Base-by-base conservation (phyloP, 2,797 vertebrate species). In the Pseudochaenichthys georgianus region DNA sequence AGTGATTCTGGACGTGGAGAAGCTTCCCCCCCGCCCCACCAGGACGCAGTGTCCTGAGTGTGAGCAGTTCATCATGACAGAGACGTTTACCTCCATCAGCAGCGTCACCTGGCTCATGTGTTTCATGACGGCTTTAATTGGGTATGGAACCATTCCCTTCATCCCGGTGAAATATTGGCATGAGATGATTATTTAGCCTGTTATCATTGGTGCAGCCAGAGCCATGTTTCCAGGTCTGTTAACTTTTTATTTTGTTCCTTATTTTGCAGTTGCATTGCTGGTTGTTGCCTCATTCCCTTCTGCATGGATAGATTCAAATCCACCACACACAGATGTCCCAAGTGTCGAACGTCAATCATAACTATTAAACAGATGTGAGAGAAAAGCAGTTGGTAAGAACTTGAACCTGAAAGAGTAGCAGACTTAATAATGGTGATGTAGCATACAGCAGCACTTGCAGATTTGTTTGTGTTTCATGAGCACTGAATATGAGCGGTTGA, bases 201-300 rank as follows among this genome's bases (percentile, higher is more conserved):
- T 77, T 65, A 66, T 5, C 73, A 13, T 73, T 73, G 60, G 13
- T 75, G 41, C 61, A 71, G 52, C 7, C 13, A 1, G 8, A 15
- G 3, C 17, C n/a, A 16, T 19, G 41, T 43, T 28, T 68, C 23
- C 11, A 51, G 47, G 19, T 43, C 28, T 59, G 43, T 31, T 64
- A 42, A 78, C 17, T 43, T 69, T 34, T 63, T 1, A 38, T 19
- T 70, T 38, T 43, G 2, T 68, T 61, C 31, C 21, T 70, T 57
- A 3, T 66, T 78, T 77, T 62, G 12, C 78, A 95, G 95, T 13
- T 91, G 94, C 5, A 64, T 89, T 2, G 93, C 80, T 2, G 95
- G 95, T 46, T 95, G 95, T 70, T 95, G 94, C 77, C 46, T 94
- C 3, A n/a, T 95, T 70, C 93, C 94, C 5, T 95, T 95, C 89